Base-by-base conservation (phyloP, 2,888 invertebrate species). In the Slavum lentiscoides region DNA sequence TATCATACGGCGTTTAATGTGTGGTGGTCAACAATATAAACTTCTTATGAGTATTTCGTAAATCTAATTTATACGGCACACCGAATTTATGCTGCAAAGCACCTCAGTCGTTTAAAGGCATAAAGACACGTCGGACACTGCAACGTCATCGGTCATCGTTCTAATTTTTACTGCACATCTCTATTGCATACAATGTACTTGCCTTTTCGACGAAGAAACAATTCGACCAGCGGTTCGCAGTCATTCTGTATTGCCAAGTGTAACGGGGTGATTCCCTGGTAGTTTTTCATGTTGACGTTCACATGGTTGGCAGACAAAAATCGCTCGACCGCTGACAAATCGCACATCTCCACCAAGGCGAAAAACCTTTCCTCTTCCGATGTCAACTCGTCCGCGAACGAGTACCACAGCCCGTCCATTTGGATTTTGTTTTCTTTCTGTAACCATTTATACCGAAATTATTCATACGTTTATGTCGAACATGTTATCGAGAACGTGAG, bases 221-320 rank as follows among this genome's bases (percentile, higher is more conserved):
- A 68, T 19, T 76, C 68, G 4, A 76, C 68, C 7, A 76, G 43
- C 0, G 75, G 67, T 59, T 68, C 66, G 30, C 75, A 76, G 23
- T 59, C 43, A n/a, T 76, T 76, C 43, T 59, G 37, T 19, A 76
- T 59, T 0, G 75, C 58, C 59, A 76, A n/a, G 23, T 76, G 67
- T 9, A 76, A 49, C 43, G 75, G 75, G 9, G 67, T 76, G 37
- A 59, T 58, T 39, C 67, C 75, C 23, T 76, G 58, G 23, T 61
- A 62, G 21, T 76, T 43, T 43, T 68, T 76, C 67, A 67, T 59
- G 19, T 76, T 76, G 5, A 76, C 19, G 30, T 76, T 67, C 30
- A 76, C 19, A 3, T 19, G 39, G 59, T 76, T 68, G 7, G 6
- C 19, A 4, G 21, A 7, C 58, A 76, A 58, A 7, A 59, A 76